Percentiles rank a stretch among this genome's conserved stretches.
phyloP scores from a whole-genome alignment of 2,797 vertebrate species.

The Molossus molossus region DNA sequence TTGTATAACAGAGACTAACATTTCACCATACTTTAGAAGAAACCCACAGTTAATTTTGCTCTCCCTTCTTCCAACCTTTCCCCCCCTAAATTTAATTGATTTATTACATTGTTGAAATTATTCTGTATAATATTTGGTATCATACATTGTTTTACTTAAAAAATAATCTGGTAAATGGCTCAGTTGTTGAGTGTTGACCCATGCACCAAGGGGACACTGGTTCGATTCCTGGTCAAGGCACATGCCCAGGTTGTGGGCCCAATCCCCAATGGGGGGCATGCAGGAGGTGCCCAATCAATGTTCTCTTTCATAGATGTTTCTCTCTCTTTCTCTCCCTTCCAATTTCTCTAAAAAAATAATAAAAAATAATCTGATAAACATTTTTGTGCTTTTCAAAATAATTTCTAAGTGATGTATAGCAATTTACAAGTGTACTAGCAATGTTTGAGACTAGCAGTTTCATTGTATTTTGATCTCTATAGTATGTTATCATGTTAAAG shows the following conservation, averaged over 20 bases:
- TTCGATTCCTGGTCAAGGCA: too few relatives aligned
- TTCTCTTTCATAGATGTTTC: too few relatives aligned
- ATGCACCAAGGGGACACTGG: too few relatives aligned
- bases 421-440: constrained; percentile 39
- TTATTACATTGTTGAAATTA: constrained; percentile 22
- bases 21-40: constrained; percentile 35
- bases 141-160: constrained; percentile 24
- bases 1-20: constrained; percentile 47
- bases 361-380: constrained; percentile 12
- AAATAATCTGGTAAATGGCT: neutral
- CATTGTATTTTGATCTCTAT: neutral
- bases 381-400: constrained; percentile 51
- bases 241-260: too few relatives aligned
- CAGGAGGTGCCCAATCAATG: too few relatives aligned
- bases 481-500: neutral
- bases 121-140: neutral
- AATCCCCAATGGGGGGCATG: too few relatives aligned
- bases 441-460: neutral
- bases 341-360: too few relatives aligned
- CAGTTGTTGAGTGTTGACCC: too few relatives aligned
- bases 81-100: neutral
- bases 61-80: neutral
- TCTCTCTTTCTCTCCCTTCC: too few relatives aligned
- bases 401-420: constrained; percentile 35
- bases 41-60: constrained; percentile 60